phyloP scores from a whole-genome alignment of 2,113 vertebrate genomes.

The Xiphophorus maculatus region DNA sequence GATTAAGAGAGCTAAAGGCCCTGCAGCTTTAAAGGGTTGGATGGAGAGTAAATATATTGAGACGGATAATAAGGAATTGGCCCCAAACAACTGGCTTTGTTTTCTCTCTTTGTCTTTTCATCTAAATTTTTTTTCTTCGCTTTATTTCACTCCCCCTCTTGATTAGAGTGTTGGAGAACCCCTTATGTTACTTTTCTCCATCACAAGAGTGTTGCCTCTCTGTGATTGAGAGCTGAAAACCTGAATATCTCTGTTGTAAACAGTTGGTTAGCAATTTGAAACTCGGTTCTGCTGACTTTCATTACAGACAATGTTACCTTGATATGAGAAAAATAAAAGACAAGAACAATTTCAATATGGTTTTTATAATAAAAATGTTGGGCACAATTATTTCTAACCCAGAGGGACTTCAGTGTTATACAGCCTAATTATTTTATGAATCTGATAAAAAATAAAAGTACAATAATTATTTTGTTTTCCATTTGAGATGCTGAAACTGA shows the following conservation, averaged over 20 bases:
- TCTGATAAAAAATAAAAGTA: neutral
- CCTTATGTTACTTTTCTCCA: constrained; percentile 7
- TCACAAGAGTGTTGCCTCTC: neutral
- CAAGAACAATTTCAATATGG: neutral
- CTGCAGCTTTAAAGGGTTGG: constrained; percentile 67
- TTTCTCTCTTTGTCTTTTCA: constrained; percentile 12
- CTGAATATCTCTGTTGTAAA: neutral
- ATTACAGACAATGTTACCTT: neutral
- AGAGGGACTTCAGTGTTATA: neutral
- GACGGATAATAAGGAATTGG: constrained; percentile 70
- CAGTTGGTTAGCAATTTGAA: too few species aligned
- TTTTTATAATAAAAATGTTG: neutral
- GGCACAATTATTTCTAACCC: too few species aligned
- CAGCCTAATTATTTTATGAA: neutral
- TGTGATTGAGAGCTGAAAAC: constrained; percentile 29
- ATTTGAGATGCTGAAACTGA: neutral
- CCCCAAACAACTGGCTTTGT: constrained; percentile 48
- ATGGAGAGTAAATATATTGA: constrained; percentile 72
- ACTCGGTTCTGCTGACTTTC: neutral
- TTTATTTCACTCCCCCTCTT: constrained; percentile 12
- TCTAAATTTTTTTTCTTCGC: neutral
- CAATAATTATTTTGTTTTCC: neutral
- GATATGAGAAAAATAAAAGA: neutral
- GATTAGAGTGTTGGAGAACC: neutral
- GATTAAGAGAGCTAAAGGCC: constrained; percentile 75